Evolutionary conservation across 2,888 invertebrate species (phyloP).

Genomic region (Cerceris ruficornis): DNA sequence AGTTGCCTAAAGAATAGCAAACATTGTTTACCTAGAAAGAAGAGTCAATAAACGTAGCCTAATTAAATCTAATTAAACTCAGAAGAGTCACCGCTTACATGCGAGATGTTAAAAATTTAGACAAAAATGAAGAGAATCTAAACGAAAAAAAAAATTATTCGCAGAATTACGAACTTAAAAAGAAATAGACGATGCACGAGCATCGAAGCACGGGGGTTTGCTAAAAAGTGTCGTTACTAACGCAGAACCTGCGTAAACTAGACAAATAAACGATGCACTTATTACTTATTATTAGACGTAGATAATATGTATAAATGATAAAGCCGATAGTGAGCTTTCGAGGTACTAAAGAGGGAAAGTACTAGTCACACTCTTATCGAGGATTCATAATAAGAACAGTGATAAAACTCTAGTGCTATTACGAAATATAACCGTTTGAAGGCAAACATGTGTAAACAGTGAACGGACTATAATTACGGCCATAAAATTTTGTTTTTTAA

Average conservation of each 20-base stretch:
- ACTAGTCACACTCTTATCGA: conserved; percentile 65
- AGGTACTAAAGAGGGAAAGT: conserved; percentile 62
- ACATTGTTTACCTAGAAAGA: conserved; percentile 30
- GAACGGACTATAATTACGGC: conserved; percentile 46
- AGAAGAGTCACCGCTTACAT: background rate
- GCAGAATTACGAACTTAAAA: background rate
- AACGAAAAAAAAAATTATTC: background rate
- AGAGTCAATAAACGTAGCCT: conserved; percentile 6
- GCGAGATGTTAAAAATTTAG: background rate
- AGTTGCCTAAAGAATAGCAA: conserved; percentile 32
- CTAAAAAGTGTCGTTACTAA: conserved; percentile 32
- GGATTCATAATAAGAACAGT: conserved; percentile 43
- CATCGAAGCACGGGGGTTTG: conserved; percentile 1
- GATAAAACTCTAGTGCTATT: conserved; percentile 56
- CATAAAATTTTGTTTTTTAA: conserved; percentile 43
- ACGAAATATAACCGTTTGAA: conserved; percentile 44
- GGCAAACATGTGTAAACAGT: conserved; percentile 33
- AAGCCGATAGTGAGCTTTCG: conserved; percentile 60
- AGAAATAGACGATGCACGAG: background rate
- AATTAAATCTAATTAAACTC: conserved; percentile 31
- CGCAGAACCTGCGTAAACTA: conserved; percentile 34
- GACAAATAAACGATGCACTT: conserved; percentile 41
- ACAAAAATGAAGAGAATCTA: background rate
- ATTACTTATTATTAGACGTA: conserved; percentile 50
- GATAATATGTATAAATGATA: conserved; percentile 46